Base-by-base conservation (phyloP, 2,888 invertebrate genomes). In the Miltochrista miniata region DNA sequence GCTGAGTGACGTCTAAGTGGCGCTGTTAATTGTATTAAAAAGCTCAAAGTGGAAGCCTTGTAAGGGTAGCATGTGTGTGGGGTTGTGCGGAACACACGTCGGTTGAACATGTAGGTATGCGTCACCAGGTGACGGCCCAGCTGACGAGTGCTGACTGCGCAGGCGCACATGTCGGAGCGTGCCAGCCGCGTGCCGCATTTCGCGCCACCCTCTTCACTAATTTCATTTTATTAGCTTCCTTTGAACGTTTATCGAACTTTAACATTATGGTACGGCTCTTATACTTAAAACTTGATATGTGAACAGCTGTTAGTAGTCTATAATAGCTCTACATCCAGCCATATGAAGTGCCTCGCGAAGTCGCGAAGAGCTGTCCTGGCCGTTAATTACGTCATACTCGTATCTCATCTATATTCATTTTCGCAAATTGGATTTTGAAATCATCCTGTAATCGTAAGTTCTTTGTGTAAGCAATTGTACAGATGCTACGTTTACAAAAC, bases 61-160 rank as follows among this genome's bases (percentile, higher is more conserved):
- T 66, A 64, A 76, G 60, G 54, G 75, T 54, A 62, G 68, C 70
- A 73, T 74, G 62, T 58, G 59, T 56, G 51, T 54, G 51, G 43
- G 50, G 38, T 47, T 44, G 38, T 15, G 46, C 42, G 48, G 58
- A 50, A 57, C 54, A 62, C 54, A 59, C 51, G 59, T 43, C 43
- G 48, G 42, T 51, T 39, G 50, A 39, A 40, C 51, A 44, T 31
- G 30, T 48, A 15, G 31, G 14, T 30, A 47, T 47, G 39, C 34
- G 35, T 44, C 61, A 58, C 83, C 87, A 87, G 87, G 85, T 87
- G 88, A 54, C 56, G 34, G 34, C 65, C 68, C 87, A 87, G 86
- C 85, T 85, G 87, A 74, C 75, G 65, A 59, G 62, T 61, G 72
- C 58, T 57, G 61, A 52, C 52, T 54, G 58, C 64, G 59, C 63